phyloP scores from a whole-genome alignment of 2,113 vertebrate species.

The Nerophis lumbriciformis region DNA sequence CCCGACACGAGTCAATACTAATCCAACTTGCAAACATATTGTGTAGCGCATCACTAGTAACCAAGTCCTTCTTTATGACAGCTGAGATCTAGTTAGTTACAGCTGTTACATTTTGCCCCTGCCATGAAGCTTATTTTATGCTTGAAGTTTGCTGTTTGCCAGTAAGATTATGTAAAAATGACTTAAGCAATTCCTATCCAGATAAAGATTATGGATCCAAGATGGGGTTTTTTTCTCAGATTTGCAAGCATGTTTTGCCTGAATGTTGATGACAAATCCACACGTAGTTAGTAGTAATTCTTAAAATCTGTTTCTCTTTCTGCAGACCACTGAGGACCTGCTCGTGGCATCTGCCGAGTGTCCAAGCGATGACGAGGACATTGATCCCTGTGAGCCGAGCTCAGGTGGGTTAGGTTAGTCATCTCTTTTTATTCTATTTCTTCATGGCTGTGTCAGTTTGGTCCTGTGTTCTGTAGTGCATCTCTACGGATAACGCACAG shows the following conservation, averaged over 20 bases:
- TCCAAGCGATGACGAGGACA: slow-evolving; percentile 96
- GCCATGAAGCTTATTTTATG: background rate
- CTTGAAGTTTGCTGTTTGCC: background rate
- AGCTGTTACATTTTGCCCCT: background rate
- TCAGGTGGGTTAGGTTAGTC: slow-evolving; percentile 99
- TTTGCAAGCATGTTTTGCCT: too few species aligned
- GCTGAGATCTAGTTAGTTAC: slow-evolving; percentile 8
- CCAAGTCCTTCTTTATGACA: slow-evolving; percentile 34
- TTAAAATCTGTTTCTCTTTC: slow-evolving; percentile 43
- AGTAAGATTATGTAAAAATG: background rate
- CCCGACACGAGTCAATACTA: slow-evolving; percentile 54
- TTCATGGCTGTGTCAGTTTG: slow-evolving; percentile 68
- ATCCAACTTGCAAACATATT: slow-evolving; percentile 51
- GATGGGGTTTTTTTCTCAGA: too few species aligned
- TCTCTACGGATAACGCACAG: slow-evolving; percentile 13
- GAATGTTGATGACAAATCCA: too few species aligned
- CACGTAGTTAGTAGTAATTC: too few species aligned
- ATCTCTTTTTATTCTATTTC: slow-evolving; percentile 89
- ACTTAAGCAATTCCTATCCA: too few species aligned
- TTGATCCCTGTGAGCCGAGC: slow-evolving; percentile 99
- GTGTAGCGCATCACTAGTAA: slow-evolving; percentile 42
- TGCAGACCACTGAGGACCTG: slow-evolving; percentile 86
- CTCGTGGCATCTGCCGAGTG: slow-evolving; percentile 95
- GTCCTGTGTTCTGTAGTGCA: slow-evolving; percentile 51
- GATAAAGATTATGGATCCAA: too few species aligned